Conservation (phyloP, 2,888 invertebrate genomes). For the Tetanocera ferruginea region DNA sequence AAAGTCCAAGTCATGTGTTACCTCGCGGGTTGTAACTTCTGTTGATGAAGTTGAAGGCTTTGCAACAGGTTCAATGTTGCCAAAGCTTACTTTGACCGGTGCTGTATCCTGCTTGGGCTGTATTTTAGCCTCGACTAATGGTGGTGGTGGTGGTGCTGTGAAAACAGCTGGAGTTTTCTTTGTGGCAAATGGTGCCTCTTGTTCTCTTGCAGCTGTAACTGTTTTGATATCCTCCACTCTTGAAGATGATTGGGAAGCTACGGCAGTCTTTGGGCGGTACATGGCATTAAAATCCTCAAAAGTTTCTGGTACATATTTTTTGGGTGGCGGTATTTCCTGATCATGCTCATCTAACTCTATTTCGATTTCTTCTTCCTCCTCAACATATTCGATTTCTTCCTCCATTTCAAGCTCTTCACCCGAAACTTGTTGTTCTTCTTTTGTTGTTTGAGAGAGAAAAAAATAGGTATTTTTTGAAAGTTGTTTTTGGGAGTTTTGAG, state of each 20-base stretch:
- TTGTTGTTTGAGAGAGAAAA: neutral
- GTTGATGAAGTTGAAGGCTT: constrained; percentile 28
- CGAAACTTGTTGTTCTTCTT: neutral
- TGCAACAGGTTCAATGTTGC: neutral
- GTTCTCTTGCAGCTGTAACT: no score
- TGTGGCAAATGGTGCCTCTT: neutral
- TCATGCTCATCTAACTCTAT: constrained; percentile 55
- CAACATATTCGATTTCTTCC: constrained; percentile 63
- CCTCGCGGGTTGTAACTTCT: constrained; percentile 39
- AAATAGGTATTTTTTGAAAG: neutral
- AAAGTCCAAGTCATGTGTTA: constrained; percentile 49
- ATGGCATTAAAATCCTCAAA: constrained; percentile 65
- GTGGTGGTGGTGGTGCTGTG: constrained; percentile 45
- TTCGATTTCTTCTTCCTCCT: constrained; percentile 68
- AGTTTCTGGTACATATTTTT: constrained; percentile 61
- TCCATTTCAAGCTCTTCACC: constrained; percentile 60
- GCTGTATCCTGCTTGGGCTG: neutral
- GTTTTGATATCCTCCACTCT: no score
- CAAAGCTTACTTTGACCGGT: neutral
- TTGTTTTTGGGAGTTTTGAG: neutral
- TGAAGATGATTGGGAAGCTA: neutral
- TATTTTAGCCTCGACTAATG: constrained; percentile 36
- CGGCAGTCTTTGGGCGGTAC: constrained; percentile 55
- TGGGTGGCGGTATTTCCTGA: constrained; percentile 43
- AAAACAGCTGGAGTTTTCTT: constrained; percentile 42